Evolutionary conservation across 2,888 invertebrate species (phyloP).

Genomic region (Bombyx huttoni): DNA sequence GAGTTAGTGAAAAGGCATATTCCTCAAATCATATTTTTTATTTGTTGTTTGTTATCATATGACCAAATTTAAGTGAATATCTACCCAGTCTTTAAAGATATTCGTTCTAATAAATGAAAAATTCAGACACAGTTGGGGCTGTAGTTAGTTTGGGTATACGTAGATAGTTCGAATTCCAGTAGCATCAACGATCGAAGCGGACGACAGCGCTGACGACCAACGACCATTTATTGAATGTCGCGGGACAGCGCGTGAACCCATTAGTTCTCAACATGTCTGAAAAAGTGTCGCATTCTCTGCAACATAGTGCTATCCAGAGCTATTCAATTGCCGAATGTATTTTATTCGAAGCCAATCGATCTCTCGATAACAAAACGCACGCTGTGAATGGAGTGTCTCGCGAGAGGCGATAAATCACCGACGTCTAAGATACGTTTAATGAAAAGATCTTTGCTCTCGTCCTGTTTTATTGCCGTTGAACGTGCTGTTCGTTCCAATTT

Average conservation of each 20-base stretch:
- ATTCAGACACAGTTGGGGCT: background rate
- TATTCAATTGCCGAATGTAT: slow-evolving; percentile 66
- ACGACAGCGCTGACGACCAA: slow-evolving; percentile 10
- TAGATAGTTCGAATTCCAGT: background rate
- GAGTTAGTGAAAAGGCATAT: no score
- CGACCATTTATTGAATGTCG: slow-evolving; percentile 60
- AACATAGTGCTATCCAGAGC: slow-evolving; percentile 54
- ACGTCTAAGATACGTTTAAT: slow-evolving; percentile 61
- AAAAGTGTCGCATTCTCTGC: slow-evolving; percentile 62
- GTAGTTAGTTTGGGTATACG: background rate
- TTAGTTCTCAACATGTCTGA: slow-evolving; percentile 56
- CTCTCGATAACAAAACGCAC: slow-evolving; percentile 63
- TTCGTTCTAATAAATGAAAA: background rate
- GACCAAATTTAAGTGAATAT: no score
- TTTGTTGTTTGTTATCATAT: no score
- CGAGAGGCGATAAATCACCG: slow-evolving; percentile 61
- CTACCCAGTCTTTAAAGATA: no score
- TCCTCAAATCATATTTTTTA: no score
- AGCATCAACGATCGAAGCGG: background rate
- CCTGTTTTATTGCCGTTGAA: slow-evolving; percentile 46
- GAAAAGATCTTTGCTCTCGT: slow-evolving; percentile 51
- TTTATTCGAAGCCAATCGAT: slow-evolving; percentile 66
- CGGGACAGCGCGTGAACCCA: slow-evolving; percentile 57
- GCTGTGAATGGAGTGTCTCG: slow-evolving; percentile 57
- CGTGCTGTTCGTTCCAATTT: slow-evolving; percentile 24